Evolutionary conservation across 2,113 vertebrate genomes (phyloP).

Genomic region (Jaculus jaculus): DNA sequence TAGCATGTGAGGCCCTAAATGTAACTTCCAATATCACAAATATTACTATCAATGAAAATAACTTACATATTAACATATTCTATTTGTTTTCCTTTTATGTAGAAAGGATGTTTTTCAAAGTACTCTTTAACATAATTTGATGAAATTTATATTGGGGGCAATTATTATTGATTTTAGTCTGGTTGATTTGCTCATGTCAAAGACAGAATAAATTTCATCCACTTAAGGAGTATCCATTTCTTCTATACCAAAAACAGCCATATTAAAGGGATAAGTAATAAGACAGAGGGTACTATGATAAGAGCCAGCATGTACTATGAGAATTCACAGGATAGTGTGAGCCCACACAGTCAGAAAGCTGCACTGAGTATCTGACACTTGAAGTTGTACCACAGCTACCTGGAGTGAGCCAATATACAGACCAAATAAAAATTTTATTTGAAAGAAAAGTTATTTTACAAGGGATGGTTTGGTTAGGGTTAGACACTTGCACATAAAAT

Average conservation of each 20-base stretch:
- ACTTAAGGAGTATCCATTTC: background rate
- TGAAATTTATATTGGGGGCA: background rate
- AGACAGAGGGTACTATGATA: background rate
- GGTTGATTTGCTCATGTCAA: background rate
- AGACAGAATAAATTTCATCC: background rate
- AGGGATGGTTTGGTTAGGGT: background rate
- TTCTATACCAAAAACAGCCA: background rate
- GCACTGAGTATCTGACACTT: background rate
- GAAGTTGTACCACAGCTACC: background rate
- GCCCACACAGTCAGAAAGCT: background rate
- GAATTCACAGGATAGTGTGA: background rate
- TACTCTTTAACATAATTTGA: constrained; percentile 1
- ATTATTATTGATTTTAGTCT: background rate
- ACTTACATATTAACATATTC: background rate
- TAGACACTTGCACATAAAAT: background rate
- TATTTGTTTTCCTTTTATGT: background rate
- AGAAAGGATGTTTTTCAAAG: background rate
- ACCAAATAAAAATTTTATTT: background rate
- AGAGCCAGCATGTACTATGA: fast-evolving
- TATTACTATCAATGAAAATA: background rate
- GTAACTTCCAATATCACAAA: background rate
- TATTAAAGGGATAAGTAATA: background rate
- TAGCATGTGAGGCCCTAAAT: background rate
- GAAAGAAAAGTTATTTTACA: background rate
- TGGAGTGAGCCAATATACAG: background rate